A percentile compares a stretch with the other conserved stretches of the same genome.
Evolutionary conservation across 2,113 vertebrate genomes (phyloP).

Genomic region (Percina caprodes): DNA sequence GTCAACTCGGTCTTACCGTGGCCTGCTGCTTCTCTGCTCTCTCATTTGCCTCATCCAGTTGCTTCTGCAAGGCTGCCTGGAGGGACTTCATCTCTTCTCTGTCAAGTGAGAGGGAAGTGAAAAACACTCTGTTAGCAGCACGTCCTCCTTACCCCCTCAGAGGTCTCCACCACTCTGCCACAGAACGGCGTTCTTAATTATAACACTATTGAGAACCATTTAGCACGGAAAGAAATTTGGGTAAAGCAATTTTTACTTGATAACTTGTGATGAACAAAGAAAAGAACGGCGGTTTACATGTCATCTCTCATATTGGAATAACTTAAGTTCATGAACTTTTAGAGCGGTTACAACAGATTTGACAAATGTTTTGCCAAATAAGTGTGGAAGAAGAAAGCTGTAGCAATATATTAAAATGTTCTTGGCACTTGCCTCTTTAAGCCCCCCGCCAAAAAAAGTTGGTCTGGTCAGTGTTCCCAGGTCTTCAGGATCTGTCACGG

Average conservation of each 20-base stretch:
- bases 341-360: not conserved
- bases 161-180: not conserved
- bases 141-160: slow-evolving; percentile 35
- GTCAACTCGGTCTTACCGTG: slow-evolving; percentile 87
- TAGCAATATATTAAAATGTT: not conserved
- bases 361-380: not conserved
- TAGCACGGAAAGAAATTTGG: not conserved
- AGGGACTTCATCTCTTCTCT: slow-evolving; percentile 99
- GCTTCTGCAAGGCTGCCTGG: slow-evolving; percentile 95
- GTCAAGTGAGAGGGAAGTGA: slow-evolving; percentile 63
- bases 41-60: slow-evolving; percentile 94
- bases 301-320: not conserved
- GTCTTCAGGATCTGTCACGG: too few species aligned
- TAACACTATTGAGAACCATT: not conserved
- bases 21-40: slow-evolving; percentile 96
- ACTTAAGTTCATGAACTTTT: not conserved
- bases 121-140: slow-evolving; percentile 70
- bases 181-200: slow-evolving; percentile 23
- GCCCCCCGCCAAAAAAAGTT: too few species aligned
- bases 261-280: not conserved
- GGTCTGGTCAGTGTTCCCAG: too few species aligned
- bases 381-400: not conserved
- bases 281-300: not conserved
- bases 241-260: not conserved
- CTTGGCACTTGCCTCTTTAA: too few species aligned